These are phyloP conservation scores for Bufo gargarizans DNA, from an alignment of 2,113 vertebrate genomes.

Conservation along the genomic window DNA sequence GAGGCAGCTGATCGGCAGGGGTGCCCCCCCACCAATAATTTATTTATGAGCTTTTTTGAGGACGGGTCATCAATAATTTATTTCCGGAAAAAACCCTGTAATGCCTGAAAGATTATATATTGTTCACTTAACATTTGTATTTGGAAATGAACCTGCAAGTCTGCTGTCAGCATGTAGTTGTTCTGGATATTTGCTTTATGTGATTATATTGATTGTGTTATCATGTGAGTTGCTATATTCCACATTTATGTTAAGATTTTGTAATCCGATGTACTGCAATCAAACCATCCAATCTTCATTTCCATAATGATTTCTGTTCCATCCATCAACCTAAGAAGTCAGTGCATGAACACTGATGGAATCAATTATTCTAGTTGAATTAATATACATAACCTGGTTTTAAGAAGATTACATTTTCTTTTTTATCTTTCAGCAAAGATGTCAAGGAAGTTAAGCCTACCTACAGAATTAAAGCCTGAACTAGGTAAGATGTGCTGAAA, in stretches of 20 bases:
- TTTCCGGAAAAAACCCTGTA: not conserved
- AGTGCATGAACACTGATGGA: not conserved
- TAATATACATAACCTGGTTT: conserved; percentile 67
- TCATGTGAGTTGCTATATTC: not conserved
- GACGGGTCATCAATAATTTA: too few species aligned
- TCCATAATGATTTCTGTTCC: not conserved
- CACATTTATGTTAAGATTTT: not conserved
- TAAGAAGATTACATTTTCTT: conserved; percentile 92
- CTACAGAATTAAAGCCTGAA: conserved; percentile 99
- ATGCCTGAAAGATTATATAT: not conserved
- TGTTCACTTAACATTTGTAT: not conserved
- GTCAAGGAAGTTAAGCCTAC: conserved; percentile 99
- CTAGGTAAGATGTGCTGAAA: conserved; percentile 86
- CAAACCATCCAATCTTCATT: not conserved
- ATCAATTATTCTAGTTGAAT: not conserved
- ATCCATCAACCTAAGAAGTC: not conserved
- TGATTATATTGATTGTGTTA: not conserved
- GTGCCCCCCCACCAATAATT: too few species aligned
- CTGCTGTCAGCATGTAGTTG: not conserved
- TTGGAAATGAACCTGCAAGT: not conserved
- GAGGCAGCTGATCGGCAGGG: too few species aligned
- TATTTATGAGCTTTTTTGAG: too few species aligned
- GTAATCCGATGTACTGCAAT: not conserved
- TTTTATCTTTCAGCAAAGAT: conserved; percentile 99
- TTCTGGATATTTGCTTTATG: not conserved